A percentile compares a stretch with the other conserved stretches of the same genome.
Evolutionary conservation across 2,888 invertebrate genomes (phyloP).

Genomic region (Choristoneura rosaceana): DNA sequence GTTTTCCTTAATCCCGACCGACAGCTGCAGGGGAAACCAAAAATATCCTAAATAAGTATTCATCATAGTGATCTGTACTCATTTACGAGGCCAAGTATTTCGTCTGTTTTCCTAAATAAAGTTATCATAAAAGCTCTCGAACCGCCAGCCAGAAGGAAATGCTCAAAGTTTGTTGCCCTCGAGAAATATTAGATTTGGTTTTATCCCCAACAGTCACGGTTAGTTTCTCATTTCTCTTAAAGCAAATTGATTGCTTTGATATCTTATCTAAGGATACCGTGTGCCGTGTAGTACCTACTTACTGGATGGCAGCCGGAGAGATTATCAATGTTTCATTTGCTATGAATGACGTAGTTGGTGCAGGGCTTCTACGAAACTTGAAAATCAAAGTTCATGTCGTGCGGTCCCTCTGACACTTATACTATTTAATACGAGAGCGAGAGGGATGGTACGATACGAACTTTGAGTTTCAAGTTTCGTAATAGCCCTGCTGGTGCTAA

Average conservation of each 20-base stretch:
- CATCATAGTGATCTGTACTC: conserved; percentile 2
- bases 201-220: conserved; percentile 13
- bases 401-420: too few species aligned
- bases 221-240: conserved; percentile 25
- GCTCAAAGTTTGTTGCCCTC: conserved; percentile 13
- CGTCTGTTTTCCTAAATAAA: conserved; percentile 17
- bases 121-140: conserved; percentile 22
- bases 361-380: too few species aligned
- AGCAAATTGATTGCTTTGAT: conserved; percentile 15
- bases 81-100: not conserved
- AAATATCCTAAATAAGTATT: not conserved
- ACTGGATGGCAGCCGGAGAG: not conserved
- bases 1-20: not conserved
- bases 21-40: not conserved
- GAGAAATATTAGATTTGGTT: conserved; percentile 12
- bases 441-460: too few species aligned
- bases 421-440: too few species aligned
- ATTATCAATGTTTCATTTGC: not conserved
- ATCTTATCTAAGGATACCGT: not conserved
- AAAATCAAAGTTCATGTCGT: too few species aligned
- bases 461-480: too few species aligned
- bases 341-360: too few species aligned
- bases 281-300: not conserved
- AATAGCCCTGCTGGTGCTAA: too few species aligned
- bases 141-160: conserved; percentile 17